A percentile compares a stretch with the other conserved stretches of the same genome.
phyloP scores from a whole-genome alignment of 2,888 invertebrate genomes.

The Temnothorax rugatulus region DNA sequence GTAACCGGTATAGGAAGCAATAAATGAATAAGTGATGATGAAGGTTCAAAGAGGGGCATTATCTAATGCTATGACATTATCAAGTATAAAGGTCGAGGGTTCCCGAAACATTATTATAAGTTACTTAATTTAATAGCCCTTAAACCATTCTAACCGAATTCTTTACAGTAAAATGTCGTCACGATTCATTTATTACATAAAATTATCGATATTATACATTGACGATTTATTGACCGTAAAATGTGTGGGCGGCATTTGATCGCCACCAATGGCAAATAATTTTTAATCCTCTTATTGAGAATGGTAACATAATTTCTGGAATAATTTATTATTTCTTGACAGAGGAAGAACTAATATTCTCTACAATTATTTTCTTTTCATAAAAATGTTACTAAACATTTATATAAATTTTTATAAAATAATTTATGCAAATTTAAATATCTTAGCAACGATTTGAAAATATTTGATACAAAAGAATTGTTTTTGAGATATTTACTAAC shows the following conservation, averaged over 20 bases:
- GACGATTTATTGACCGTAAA: neutral
- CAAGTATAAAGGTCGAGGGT: slow-evolving; percentile 55
- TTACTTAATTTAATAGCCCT: neutral
- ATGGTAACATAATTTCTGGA: neutral
- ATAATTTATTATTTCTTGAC: neutral
- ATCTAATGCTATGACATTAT: slow-evolving; percentile 57
- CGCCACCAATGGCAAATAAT: neutral
- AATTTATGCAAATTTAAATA: neutral
- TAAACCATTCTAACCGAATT: neutral
- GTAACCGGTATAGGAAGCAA: slow-evolving; percentile 13
- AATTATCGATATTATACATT: slow-evolving; percentile 2
- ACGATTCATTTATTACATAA: neutral
- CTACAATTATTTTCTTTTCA: neutral
- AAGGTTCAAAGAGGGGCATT: neutral
- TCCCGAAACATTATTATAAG: slow-evolving; percentile 28
- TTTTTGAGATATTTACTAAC: neutral
- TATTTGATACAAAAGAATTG: neutral
- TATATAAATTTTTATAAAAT: slow-evolving; percentile 4
- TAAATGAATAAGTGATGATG: neutral
- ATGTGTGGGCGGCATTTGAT: neutral
- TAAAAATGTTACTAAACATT: neutral
- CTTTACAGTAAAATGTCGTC: neutral
- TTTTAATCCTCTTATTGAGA: neutral
- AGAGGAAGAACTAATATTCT: neutral
- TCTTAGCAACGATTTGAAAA: neutral